Base-by-base conservation (phyloP, 2,113 vertebrate species). In the Hyaena hyaena region DNA sequence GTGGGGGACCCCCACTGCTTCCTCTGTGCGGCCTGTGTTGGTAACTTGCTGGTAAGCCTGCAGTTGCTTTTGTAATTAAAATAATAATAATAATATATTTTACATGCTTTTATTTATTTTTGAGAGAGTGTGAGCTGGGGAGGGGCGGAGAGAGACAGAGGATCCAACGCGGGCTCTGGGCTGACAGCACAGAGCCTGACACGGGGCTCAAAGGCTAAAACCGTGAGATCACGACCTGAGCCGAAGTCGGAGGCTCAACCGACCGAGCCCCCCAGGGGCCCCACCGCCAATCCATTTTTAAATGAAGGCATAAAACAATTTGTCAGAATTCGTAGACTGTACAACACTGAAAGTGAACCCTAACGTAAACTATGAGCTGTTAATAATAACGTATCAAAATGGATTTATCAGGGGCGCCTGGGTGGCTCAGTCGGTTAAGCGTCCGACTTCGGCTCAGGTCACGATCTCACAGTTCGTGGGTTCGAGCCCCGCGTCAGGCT, bases 181-280 rank as follows among this genome's bases (percentile, higher is more conserved):
- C 7, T n/a, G 66, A 9, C 48, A n/a, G 66, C 1, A 68, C 6
- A 1, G 33, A 69, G 16, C 66, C 66, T 0, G 15, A n/a, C 1
- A 14, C 4, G 17, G 17, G n/a, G 4, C 68, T 71, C 1, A 0
- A 71, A 48, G 10, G 8, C 68, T 0, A 19, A n/a, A n/a, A 71
- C n/a, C 8, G 33, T 10, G 17, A 7, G 68, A 35, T 71, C 68
- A 10, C 4, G 68, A 35, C n/a, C 33, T 35, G 68, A 71, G 68
- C n/a, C 9, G 17, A 35, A 71, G 68, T 33, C 68, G 21, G 68
- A 4, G 2, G 68, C 68, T 21, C 19, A 9, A 71, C 68, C 2
- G 4, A 35, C 17, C 19, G n/a, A 35, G n/a, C 68, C n/a, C n/a
- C n/a, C n/a, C n/a, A 35, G 68, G n/a, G 3, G 1, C 10, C 17